These are phyloP conservation scores for Rhynchonema sp. DNA, from an alignment of 2,888 invertebrate species.

Conservation along the genomic window DNA sequence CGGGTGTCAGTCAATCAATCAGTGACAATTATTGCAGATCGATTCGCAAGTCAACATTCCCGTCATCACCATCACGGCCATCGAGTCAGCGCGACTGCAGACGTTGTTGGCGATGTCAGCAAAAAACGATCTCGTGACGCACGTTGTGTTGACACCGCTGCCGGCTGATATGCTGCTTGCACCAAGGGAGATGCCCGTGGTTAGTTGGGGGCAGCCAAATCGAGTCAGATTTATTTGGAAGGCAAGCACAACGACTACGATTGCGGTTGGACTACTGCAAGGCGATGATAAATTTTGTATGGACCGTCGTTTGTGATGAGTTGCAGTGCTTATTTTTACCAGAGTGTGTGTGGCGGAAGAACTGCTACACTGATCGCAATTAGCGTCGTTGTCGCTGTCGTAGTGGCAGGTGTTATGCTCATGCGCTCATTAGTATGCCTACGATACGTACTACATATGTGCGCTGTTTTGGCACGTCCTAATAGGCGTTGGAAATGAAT, in stretches of 20 bases:
- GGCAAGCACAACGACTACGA: too few relatives aligned
- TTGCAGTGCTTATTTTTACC: too few relatives aligned
- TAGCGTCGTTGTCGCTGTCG: neutral
- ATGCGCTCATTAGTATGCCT: too few relatives aligned
- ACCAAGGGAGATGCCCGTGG: too few relatives aligned
- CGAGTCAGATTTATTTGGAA: neutral
- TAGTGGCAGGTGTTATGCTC: too few relatives aligned
- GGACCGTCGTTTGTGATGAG: too few relatives aligned
- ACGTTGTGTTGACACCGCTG: neutral
- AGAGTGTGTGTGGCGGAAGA: neutral
- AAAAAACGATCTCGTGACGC: neutral
- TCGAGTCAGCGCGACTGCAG: neutral
- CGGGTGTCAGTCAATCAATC: neutral
- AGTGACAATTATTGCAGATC: too few relatives aligned
- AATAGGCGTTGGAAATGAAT: too few relatives aligned
- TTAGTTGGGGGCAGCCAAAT: neutral
- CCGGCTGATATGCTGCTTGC: neutral
- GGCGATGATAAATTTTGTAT: too few relatives aligned
- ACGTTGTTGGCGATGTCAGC: neutral
- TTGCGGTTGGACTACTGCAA: too few relatives aligned
- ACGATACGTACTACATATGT: too few relatives aligned
- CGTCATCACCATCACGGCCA: neutral
- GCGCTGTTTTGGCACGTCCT: too few relatives aligned
- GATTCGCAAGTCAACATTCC: neutral
- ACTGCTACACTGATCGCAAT: neutral